Conservation (phyloP, 1,140 invertebrate species). For the Teleopsis dalmanni region DNA sequence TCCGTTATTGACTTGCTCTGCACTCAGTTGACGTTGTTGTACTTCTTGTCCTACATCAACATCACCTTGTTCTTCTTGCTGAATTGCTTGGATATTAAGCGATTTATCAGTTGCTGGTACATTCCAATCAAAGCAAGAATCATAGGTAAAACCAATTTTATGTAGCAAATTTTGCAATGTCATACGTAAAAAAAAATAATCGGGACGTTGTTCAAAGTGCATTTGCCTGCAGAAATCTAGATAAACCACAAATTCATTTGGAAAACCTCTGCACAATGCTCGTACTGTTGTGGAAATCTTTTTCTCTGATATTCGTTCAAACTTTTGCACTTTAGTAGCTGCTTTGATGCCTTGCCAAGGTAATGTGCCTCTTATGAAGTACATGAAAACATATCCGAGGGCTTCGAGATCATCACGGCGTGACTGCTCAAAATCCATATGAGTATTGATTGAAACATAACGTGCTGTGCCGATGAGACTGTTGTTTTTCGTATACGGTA, state of each 20-base stretch:
- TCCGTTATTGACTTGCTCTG: constrained; percentile 23
- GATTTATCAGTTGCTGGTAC: constrained; percentile 82
- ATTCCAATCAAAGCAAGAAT: constrained; percentile 99
- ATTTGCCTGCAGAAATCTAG: constrained; percentile 94
- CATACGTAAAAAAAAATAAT: constrained; percentile 93
- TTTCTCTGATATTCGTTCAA: constrained; percentile 97
- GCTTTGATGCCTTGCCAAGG: constrained; percentile 97
- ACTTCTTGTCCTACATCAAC: constrained; percentile 18
- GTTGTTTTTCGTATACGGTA: constrained; percentile 98
- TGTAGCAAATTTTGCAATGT: constrained; percentile 95
- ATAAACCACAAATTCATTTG: constrained; percentile 92
- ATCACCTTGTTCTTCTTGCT: constrained; percentile 37
- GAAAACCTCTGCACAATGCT: constrained; percentile 84
- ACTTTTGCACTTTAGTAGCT: constrained; percentile 95
- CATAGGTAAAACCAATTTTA: constrained; percentile 94
- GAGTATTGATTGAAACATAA: constrained; percentile 72
- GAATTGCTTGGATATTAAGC: constrained; percentile 36
- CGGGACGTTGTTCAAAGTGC: constrained; percentile 94
- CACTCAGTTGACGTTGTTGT: constrained; percentile 35
- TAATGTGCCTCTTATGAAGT: constrained; percentile 91
- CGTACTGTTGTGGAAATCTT: constrained; percentile 96
- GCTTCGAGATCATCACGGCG: constrained; percentile 90
- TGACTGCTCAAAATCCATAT: constrained; percentile 78
- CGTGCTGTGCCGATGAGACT: constrained; percentile 83
- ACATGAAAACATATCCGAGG: constrained; percentile 97